A percentile compares a stretch with the other conserved stretches of the same genome.
Evolutionary conservation across 35 echinoderm and acorn worm species (phyloP).

Genomic region (Heliocidaris erythrogramma): DNA sequence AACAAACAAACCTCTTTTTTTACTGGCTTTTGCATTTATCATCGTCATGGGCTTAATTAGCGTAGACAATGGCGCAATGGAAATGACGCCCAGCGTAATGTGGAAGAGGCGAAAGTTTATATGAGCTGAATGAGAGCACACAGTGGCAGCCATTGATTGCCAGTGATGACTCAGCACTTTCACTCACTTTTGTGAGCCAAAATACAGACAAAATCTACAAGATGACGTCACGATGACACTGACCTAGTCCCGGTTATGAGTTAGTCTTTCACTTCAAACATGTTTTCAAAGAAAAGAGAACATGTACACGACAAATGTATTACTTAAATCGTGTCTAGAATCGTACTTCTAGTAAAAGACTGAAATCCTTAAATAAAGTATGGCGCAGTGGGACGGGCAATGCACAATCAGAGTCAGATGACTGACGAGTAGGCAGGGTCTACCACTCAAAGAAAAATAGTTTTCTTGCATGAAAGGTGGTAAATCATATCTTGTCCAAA

Average conservation of each 20-base stretch:
- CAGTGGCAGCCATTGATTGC: not conserved
- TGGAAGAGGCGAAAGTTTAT: not conserved
- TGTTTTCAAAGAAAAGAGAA: not conserved
- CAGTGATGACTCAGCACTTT: constrained; percentile 2
- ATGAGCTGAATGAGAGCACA: not conserved
- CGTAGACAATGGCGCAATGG: no score
- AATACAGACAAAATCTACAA: not conserved
- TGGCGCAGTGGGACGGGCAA: not conserved
- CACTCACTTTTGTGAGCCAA: not conserved
- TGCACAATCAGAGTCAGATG: not conserved
- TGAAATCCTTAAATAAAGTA: not conserved
- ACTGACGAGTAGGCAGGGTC: no score
- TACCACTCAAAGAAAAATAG: no score
- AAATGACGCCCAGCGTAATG: no score
- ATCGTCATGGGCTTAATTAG: no score
- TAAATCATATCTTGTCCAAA: not conserved
- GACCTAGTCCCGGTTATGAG: not conserved
- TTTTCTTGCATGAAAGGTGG: no score
- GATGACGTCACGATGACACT: not conserved
- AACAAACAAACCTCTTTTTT: no score
- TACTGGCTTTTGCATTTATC: no score
- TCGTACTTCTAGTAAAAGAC: no score
- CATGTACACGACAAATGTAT: no score
- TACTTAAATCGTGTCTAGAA: no score
- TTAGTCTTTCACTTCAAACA: not conserved